Conservation (phyloP, 2,888 invertebrate species). For the Luperina nickerlii region DNA sequence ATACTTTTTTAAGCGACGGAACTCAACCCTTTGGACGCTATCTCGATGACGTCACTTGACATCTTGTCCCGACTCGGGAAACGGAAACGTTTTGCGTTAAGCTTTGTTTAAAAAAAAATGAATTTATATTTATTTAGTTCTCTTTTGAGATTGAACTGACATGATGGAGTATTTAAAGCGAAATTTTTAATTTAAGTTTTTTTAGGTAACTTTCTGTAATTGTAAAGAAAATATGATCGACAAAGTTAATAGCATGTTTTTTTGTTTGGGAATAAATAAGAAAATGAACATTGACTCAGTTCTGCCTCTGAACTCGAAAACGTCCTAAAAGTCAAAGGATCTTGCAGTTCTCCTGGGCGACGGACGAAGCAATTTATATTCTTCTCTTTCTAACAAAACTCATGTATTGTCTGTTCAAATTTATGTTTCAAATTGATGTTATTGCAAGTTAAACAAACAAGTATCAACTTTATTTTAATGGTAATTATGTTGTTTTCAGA, state of each 20-base stretch:
- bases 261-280: constrained; percentile 20
- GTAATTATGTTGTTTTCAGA: too few species aligned
- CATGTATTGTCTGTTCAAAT: not conserved
- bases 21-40: constrained; percentile 88
- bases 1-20: constrained; percentile 78
- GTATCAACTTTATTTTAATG: too few species aligned
- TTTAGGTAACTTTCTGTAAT: not conserved
- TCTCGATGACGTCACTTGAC: constrained; percentile 84
- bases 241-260: not conserved
- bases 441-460: too few species aligned
- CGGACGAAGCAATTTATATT: constrained; percentile 28
- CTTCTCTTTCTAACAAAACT: constrained; percentile 21
- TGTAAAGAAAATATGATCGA: not conserved
- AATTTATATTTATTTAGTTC: constrained; percentile 55
- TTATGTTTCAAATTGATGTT: too few species aligned
- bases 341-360: constrained; percentile 35
- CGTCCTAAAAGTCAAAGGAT: constrained; percentile 29
- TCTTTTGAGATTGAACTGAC: constrained; percentile 39
- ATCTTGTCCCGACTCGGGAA: constrained; percentile 79
- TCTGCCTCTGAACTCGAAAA: not conserved
- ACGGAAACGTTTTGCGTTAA: constrained; percentile 75
- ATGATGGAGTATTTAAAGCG: not conserved
- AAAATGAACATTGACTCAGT: not conserved
- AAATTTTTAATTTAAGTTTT: not conserved
- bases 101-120: constrained; percentile 68